These are phyloP conservation scores for Chrysolina americana DNA, from an alignment of 2,888 invertebrate species.

Conservation along the genomic window DNA sequence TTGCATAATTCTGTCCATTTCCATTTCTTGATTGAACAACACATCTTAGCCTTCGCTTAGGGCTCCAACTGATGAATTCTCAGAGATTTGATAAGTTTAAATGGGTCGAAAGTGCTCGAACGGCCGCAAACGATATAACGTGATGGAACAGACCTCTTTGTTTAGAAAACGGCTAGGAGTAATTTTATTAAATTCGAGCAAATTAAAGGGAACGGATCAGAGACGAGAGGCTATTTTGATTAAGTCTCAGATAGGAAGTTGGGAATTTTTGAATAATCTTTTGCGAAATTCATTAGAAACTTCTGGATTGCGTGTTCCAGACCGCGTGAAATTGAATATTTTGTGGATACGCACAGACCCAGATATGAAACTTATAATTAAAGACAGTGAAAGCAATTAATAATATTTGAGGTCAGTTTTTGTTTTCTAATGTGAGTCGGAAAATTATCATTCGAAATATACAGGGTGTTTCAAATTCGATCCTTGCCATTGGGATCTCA, in stretches of 20 bases:
- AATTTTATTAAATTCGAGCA: slow-evolving; percentile 46
- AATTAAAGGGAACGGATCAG: slow-evolving; percentile 41
- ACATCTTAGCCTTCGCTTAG: not conserved
- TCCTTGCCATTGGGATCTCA: no score
- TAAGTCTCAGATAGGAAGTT: slow-evolving; percentile 1
- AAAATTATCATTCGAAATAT: no score
- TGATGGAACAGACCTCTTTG: slow-evolving; percentile 37
- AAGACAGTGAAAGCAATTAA: not conserved
- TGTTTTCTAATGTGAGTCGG: no score
- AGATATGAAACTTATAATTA: not conserved
- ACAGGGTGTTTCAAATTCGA: no score
- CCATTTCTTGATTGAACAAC: no score
- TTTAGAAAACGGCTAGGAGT: slow-evolving; percentile 45
- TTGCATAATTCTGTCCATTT: no score
- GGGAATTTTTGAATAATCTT: slow-evolving; percentile 6
- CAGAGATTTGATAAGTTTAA: slow-evolving; percentile 12
- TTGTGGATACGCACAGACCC: not conserved
- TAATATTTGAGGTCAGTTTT: not conserved
- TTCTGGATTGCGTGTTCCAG: not conserved
- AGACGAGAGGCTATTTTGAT: slow-evolving; percentile 1
- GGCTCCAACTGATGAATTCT: not conserved
- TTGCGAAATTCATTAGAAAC: not conserved
- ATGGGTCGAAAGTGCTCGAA: not conserved
- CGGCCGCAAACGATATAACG: slow-evolving; percentile 5
- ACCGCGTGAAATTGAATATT: not conserved